These are phyloP conservation scores for Phyllopteryx taeniolatus DNA, from an alignment of 2,113 vertebrate species.

Conservation along the genomic window DNA sequence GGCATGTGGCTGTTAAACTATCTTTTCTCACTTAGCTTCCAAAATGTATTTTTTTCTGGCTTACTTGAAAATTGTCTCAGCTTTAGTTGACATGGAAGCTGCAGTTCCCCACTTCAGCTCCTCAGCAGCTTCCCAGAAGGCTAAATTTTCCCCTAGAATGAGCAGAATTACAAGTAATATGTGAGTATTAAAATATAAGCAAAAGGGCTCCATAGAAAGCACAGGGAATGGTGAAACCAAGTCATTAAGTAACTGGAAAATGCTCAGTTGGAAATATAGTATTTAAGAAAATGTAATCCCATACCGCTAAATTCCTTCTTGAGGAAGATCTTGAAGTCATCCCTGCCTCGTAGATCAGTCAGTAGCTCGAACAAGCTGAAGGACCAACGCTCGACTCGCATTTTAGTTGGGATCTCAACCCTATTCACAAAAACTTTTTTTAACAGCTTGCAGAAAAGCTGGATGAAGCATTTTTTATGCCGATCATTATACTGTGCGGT, in stretches of 20 bases:
- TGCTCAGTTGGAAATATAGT: not conserved
- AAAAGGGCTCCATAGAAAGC: not conserved
- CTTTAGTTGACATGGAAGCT: constrained; percentile 87
- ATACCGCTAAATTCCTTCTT: constrained; percentile 98
- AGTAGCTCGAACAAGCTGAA: constrained; percentile 92
- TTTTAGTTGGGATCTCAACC: constrained; percentile 87
- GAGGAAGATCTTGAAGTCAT: constrained; percentile 94
- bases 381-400: constrained; percentile 93
- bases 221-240: not conserved
- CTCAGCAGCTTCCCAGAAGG: constrained; percentile 98
- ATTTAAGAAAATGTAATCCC: not conserved
- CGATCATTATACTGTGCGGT: too few relatives aligned
- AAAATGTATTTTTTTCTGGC: constrained; percentile 6
- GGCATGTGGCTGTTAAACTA: not conserved
- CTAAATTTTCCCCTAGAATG: constrained; percentile 87
- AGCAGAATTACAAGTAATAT: not conserved
- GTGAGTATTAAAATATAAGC: not conserved
- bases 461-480: too few relatives aligned
- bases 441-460: not conserved
- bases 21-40: not conserved
- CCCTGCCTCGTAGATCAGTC: constrained; percentile 85
- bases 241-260: not conserved
- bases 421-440: constrained; percentile 57
- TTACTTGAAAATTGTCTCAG: constrained; percentile 92
- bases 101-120: constrained; percentile 91